Conservation (phyloP, 1,140 invertebrate species). For the Agrypnia vestita region DNA sequence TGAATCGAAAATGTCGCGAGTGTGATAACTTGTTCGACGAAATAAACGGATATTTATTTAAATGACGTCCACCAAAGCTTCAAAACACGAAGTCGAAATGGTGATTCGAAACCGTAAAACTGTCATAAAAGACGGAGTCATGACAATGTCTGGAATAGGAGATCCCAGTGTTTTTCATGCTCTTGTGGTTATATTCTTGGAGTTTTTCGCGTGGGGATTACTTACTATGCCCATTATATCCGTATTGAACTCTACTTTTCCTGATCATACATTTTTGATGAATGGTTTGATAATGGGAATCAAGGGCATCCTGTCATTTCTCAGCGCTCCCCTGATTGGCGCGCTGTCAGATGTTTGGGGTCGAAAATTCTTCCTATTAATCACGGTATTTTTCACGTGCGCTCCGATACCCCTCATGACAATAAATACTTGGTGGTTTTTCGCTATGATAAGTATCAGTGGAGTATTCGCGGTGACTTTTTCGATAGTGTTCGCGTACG, state of each 20-base stretch:
- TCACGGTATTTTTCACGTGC: conserved; percentile 99
- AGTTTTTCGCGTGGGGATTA: conserved; percentile 99
- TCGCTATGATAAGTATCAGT: conserved; percentile 99
- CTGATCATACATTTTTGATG: conserved; percentile 99
- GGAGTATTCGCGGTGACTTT: conserved; percentile 99
- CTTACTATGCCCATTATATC: conserved; percentile 98
- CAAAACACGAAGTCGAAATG: conserved; percentile 73
- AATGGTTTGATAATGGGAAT: conserved; percentile 99
- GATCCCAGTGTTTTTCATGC: conserved; percentile 98
- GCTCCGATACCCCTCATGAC: conserved; percentile 99
- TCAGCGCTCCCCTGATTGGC: conserved; percentile 96
- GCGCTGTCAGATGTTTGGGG: conserved; percentile 98
- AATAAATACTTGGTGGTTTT: conserved; percentile 99
- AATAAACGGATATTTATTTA: conserved; percentile 44
- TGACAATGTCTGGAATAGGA: conserved; percentile 85
- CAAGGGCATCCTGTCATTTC: conserved; percentile 97
- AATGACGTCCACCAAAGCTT: conserved; percentile 72
- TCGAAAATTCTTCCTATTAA: conserved; percentile 96
- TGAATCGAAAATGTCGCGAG: conserved; percentile 38
- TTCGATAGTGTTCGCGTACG: conserved; percentile 99
- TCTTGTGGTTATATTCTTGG: conserved; percentile 98
- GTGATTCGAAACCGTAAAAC: conserved; percentile 71
- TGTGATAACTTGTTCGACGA: conserved; percentile 25
- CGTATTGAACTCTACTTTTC: conserved; percentile 97
- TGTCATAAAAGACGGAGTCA: conserved; percentile 68